Conservation (phyloP, 2,797 vertebrate genomes). For the Cephalopachus bancanus region DNA sequence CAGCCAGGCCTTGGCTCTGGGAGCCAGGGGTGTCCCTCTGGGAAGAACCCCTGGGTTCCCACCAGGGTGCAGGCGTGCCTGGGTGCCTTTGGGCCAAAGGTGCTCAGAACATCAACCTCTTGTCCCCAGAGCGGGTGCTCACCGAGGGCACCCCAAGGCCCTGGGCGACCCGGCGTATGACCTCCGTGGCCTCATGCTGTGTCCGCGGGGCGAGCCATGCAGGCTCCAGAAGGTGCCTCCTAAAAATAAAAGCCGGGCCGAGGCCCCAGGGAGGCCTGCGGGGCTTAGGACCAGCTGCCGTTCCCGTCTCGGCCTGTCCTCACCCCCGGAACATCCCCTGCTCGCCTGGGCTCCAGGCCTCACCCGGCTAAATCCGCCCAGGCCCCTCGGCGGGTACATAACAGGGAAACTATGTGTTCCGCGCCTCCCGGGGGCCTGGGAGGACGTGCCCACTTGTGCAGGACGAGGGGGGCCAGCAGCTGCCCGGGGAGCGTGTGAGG, state of each 20-base stretch:
- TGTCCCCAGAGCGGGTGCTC: not conserved
- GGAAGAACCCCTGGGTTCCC: not conserved
- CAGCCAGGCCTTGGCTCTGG: no score
- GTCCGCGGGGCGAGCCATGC: not conserved
- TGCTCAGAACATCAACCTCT: not conserved
- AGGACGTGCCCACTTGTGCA: slow-evolving; percentile 68
- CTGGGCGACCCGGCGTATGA: rapidly evolving
- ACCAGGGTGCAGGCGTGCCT: not conserved
- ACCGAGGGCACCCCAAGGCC: not conserved
- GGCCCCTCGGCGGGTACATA: slow-evolving; percentile 64
- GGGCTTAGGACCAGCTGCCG: slow-evolving; percentile 58
- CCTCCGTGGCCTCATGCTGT: not conserved
- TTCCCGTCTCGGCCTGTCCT: slow-evolving; percentile 17
- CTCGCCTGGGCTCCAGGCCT: not conserved
- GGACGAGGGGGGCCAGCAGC: slow-evolving; percentile 70
- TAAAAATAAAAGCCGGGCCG: slow-evolving; percentile 49
- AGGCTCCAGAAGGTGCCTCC: not conserved
- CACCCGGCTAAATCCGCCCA: slow-evolving; percentile 43
- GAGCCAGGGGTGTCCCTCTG: not conserved
- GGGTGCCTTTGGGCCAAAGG: rapidly evolving
- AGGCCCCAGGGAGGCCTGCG: not conserved
- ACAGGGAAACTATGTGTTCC: slow-evolving; percentile 64
- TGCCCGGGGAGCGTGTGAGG: slow-evolving; percentile 53
- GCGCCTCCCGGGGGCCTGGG: slow-evolving; percentile 62
- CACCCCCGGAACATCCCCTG: slow-evolving; percentile 28